Conservation (phyloP, 2,888 invertebrate genomes). For the Deilephila porcellus region DNA sequence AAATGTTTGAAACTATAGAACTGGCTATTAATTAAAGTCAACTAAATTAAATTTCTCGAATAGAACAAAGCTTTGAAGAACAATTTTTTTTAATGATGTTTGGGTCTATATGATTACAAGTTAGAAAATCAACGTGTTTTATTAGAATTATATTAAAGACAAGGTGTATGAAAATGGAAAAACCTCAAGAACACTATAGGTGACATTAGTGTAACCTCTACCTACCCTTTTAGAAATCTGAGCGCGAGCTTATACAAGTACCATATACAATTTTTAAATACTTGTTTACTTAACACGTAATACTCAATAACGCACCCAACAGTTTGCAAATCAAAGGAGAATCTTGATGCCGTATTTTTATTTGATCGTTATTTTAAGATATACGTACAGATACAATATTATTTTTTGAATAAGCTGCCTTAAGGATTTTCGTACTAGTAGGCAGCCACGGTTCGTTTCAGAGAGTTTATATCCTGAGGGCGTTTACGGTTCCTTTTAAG, state of each 20-base stretch:
- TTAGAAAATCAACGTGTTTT: background rate
- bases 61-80: background rate
- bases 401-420: constrained; percentile 46
- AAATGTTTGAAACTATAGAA: background rate
- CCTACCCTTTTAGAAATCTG: no score
- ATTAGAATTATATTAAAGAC: no score
- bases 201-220: no score
- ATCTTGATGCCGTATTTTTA: constrained; percentile 5
- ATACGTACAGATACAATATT: constrained; percentile 37
- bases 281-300: no score
- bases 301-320: background rate
- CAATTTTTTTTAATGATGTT: background rate
- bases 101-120: background rate
- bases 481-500: constrained; percentile 56
- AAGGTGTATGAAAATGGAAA: no score
- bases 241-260: no score
- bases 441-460: constrained; percentile 43
- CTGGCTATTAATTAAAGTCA: background rate
- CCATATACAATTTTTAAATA: no score
- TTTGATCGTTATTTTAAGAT: constrained; percentile 35
- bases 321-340: background rate
- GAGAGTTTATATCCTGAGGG: constrained; percentile 54
- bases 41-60: constrained; percentile 15
- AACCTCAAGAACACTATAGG: no score
- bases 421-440: constrained; percentile 43